Conservation (phyloP, 2,113 vertebrate species). For the Meriones unguiculatus region DNA sequence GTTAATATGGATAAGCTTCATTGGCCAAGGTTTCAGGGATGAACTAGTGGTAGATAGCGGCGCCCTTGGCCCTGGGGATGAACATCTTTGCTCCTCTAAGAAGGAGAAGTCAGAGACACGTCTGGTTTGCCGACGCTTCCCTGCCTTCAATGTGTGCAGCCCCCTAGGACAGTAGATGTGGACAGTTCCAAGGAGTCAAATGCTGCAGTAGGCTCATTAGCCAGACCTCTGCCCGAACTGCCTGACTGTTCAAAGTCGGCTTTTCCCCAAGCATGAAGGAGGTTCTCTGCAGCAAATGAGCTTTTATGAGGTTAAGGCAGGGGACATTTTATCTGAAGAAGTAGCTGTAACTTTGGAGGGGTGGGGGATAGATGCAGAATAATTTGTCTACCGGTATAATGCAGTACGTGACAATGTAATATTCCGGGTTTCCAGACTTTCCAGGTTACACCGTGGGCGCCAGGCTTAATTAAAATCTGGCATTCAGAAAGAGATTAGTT, state of each 20-base stretch:
- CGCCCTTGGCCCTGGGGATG: not conserved
- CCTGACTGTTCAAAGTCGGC: not conserved
- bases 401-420: not conserved
- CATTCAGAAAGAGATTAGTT: not conserved
- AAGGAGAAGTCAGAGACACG: not conserved
- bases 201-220: not conserved
- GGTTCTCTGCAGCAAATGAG: not conserved
- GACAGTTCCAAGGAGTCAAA: not conserved
- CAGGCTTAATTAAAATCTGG: constrained; percentile 10
- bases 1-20: not conserved
- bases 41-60: not conserved
- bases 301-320: not conserved
- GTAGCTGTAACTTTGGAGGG: not conserved
- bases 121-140: not conserved
- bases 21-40: not conserved
- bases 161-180: not conserved
- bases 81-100: not conserved
- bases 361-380: not conserved
- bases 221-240: not conserved
- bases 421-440: constrained; percentile 23
- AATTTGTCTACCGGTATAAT: not conserved
- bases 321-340: not conserved
- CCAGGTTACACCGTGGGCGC: not conserved
- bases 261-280: not conserved
- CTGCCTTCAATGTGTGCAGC: not conserved